Evolutionary conservation across 2,888 invertebrate species (phyloP).

Genomic region (Perizoma affinitatum): DNA sequence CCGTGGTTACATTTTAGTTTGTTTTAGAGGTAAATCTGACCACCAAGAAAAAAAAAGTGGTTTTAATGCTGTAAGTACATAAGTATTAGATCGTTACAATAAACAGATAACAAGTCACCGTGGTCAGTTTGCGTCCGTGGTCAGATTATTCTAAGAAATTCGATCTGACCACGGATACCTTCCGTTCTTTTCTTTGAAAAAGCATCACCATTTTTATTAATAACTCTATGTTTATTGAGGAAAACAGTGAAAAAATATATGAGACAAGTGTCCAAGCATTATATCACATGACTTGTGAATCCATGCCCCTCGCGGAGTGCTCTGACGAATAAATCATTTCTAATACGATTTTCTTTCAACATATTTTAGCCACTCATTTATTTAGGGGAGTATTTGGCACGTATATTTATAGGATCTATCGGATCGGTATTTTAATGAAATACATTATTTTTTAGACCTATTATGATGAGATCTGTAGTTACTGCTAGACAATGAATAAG

Average conservation of each 20-base stretch:
- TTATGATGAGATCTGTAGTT: neutral
- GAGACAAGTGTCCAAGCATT: conserved; percentile 68
- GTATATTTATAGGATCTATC: conserved; percentile 8
- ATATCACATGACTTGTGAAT: conserved; percentile 75
- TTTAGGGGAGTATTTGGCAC: conserved; percentile 29
- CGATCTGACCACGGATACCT: no score
- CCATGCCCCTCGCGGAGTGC: conserved; percentile 58
- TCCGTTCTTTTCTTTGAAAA: no score
- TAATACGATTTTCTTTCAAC: conserved; percentile 75
- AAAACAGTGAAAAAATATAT: conserved; percentile 31
- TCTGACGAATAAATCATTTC: conserved; percentile 75
- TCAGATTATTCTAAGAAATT: no score
- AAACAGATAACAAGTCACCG: no score
- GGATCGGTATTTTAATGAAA: neutral
- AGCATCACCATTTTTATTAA: no score
- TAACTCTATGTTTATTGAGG: conserved; percentile 8
- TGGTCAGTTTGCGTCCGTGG: no score
- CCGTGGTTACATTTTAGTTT: no score
- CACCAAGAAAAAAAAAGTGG: no score
- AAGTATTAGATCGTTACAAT: no score
- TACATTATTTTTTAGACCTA: neutral
- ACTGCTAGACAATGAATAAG: no score
- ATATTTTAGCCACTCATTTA: conserved; percentile 60
- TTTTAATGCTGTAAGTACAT: no score
- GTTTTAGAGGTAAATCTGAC: no score